phyloP scores from a whole-genome alignment of 2,888 invertebrate species.

The Limnephilus auricula region DNA sequence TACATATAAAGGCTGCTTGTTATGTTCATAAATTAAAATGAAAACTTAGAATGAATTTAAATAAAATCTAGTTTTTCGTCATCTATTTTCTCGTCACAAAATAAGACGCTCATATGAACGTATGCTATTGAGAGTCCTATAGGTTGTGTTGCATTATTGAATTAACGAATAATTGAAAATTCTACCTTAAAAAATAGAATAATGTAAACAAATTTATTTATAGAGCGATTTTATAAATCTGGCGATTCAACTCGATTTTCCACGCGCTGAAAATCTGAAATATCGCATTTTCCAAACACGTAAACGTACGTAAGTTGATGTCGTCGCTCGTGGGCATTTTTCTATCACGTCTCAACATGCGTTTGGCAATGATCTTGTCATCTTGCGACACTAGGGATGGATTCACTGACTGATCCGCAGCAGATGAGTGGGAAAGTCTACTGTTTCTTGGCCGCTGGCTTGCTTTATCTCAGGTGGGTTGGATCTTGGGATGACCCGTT shows the following conservation, averaged over 20 bases:
- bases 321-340: neutral
- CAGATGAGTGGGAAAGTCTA: constrained; percentile 2
- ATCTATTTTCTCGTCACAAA: no score
- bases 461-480: neutral
- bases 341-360: neutral
- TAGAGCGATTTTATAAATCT: neutral
- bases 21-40: no score
- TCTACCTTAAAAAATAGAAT: neutral
- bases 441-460: neutral
- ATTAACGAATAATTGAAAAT: neutral
- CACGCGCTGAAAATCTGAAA: neutral
- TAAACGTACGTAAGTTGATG: no score
- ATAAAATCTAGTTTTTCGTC: no score
- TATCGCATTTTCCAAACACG: neutral
- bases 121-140: neutral
- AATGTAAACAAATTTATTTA: neutral
- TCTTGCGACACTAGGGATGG: neutral
- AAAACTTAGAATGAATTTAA: no score
- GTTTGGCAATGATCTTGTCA: constrained; percentile 44
- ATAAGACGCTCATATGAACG: neutral
- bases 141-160: no score
- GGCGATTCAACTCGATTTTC: neutral
- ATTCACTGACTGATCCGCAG: neutral
- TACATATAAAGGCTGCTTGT: no score
- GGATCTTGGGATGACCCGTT: constrained; percentile 18